A percentile compares a stretch with the other conserved stretches of the same genome.
Evolutionary conservation across 1,140 invertebrate genomes (phyloP).

Genomic region (Trachelipus rathkii): DNA sequence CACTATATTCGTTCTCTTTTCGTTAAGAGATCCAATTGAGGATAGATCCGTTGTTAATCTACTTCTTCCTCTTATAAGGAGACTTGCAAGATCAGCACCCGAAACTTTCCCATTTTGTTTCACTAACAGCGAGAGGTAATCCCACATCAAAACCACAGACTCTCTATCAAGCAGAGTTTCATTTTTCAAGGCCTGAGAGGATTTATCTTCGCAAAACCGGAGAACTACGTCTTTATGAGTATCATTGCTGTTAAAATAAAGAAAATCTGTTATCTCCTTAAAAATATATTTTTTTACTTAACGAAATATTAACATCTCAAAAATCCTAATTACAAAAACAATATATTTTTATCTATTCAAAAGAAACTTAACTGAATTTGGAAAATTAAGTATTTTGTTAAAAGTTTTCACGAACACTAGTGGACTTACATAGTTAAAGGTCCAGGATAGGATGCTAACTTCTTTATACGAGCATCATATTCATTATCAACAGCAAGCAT

Average conservation of each 20-base stretch:
- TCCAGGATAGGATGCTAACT: conserved; percentile 68
- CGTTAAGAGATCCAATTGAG: conserved; percentile 32
- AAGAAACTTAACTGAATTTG: not conserved
- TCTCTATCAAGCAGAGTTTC: conserved; percentile 60
- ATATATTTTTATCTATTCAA: too few species aligned
- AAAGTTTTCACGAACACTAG: conserved; percentile 35
- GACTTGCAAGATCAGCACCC: conserved; percentile 84
- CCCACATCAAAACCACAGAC: conserved; percentile 79
- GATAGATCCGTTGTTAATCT: conserved; percentile 45
- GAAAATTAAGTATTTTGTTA: not conserved
- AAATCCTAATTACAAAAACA: too few species aligned
- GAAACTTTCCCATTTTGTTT: conserved; percentile 91
- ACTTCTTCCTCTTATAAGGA: conserved; percentile 74
- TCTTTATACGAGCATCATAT: conserved; percentile 60
- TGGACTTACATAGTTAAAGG: conserved; percentile 64
- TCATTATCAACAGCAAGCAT: conserved; percentile 50
- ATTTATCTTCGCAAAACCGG: conserved; percentile 78
- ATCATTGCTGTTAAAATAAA: conserved; percentile 61
- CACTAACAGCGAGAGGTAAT: conserved; percentile 79
- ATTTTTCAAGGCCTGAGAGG: conserved; percentile 57
- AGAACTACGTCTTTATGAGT: conserved; percentile 93
- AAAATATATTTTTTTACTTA: too few species aligned
- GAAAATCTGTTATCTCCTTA: not conserved
- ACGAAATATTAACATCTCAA: too few species aligned
- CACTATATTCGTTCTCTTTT: conserved; percentile 48